phyloP scores from a whole-genome alignment of 2,888 invertebrate genomes.

The Napeogenes inachia region DNA sequence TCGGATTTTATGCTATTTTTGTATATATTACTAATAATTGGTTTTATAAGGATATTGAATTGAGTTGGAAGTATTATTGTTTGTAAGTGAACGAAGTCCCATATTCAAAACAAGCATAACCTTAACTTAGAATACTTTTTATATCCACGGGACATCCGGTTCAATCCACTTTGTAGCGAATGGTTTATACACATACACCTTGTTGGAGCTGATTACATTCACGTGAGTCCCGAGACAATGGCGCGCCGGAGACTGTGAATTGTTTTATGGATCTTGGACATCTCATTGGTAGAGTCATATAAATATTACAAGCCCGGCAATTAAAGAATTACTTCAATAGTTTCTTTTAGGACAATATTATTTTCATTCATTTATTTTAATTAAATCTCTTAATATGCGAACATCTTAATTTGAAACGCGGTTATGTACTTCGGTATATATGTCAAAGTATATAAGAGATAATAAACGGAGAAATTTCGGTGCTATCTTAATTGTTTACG shows the following conservation, averaged over 20 bases:
- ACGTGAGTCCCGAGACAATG: slow-evolving; percentile 30
- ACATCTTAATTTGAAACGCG: background rate
- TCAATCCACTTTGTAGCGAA: slow-evolving; percentile 33
- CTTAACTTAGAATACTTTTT: background rate
- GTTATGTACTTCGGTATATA: background rate
- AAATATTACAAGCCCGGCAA: background rate
- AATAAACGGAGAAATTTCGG: slow-evolving; percentile 15
- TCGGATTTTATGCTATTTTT: background rate
- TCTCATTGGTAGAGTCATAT: background rate
- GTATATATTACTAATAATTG: no score
- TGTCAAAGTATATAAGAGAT: background rate
- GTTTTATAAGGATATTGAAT: no score
- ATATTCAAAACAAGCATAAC: background rate
- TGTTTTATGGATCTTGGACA: slow-evolving; percentile 1
- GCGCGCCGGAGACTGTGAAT: slow-evolving; percentile 19
- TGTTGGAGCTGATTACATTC: slow-evolving; percentile 36
- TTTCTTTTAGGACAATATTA: no score
- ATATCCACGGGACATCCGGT: slow-evolving; percentile 22
- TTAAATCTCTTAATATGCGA: no score
- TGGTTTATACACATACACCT: slow-evolving; percentile 35
- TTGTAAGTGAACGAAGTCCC: background rate
- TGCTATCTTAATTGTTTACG: slow-evolving; percentile 26
- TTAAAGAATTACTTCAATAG: background rate
- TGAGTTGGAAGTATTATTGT: no score
- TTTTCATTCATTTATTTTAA: no score